Evolutionary conservation across 64 coral and sea anemone species (phyloP).

Genomic region (Porites australiensis): DNA sequence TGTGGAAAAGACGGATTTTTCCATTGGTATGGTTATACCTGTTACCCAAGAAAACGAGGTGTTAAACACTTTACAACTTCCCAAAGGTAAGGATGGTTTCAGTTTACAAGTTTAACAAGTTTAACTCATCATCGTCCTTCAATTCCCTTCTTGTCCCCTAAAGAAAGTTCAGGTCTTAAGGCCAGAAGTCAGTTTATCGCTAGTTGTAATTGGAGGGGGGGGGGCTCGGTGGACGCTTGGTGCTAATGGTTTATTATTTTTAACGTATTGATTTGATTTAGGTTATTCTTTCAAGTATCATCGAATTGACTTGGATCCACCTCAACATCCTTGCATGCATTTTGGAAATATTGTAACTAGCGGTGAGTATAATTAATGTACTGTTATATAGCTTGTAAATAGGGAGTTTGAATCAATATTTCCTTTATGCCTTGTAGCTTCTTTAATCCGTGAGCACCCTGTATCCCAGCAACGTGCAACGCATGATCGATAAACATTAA

Average conservation of each 20-base stretch:
- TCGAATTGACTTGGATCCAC: conserved; percentile 33
- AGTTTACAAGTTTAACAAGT: background rate
- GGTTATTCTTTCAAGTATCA: conserved; percentile 46
- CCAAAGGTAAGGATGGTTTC: background rate
- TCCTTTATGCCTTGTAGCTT: background rate
- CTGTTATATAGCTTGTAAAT: background rate
- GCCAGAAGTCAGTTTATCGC: too few relatives aligned
- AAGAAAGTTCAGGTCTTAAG: too few relatives aligned
- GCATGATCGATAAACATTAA: too few relatives aligned
- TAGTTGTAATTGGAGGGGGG: too few relatives aligned
- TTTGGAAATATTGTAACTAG: conserved; percentile 21
- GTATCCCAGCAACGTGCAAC: too few relatives aligned
- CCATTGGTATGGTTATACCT: conserved; percentile 5
- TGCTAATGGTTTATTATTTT: background rate
- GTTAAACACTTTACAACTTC: background rate
- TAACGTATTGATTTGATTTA: background rate
- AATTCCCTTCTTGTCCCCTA: too few relatives aligned
- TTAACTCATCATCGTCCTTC: too few relatives aligned
- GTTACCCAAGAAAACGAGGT: background rate
- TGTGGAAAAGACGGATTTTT: background rate
- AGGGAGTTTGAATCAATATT: background rate
- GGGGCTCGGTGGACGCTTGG: too few relatives aligned
- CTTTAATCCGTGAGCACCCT: too few relatives aligned
- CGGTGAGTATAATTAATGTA: background rate
- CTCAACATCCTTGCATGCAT: conserved; percentile 13